Evolutionary conservation across 1,140 invertebrate species (phyloP).

Genomic region (Bombus soroeensis): DNA sequence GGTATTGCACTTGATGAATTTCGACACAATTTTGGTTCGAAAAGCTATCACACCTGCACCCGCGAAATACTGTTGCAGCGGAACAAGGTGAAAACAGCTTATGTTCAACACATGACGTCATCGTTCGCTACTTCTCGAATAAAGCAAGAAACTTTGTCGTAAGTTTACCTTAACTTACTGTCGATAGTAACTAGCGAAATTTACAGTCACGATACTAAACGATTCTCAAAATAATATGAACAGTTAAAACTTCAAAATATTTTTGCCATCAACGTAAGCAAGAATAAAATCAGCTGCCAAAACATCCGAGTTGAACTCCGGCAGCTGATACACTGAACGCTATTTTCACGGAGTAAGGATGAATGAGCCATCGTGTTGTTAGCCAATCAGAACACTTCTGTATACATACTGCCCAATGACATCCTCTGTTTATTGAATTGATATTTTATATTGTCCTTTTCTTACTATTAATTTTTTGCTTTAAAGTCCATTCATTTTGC

Average conservation of each 20-base stretch:
- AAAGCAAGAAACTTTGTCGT: constrained; percentile 49
- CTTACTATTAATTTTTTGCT: neutral
- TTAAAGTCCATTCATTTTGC: neutral
- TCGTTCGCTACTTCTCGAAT: constrained; percentile 59
- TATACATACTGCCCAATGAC: constrained; percentile 33
- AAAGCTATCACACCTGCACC: constrained; percentile 52
- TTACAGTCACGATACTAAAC: neutral
- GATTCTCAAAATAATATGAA: neutral
- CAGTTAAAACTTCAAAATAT: constrained; percentile 23
- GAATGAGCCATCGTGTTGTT: constrained; percentile 22
- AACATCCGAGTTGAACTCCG: constrained; percentile 69
- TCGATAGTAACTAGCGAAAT: neutral
- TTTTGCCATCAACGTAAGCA: constrained; percentile 29
- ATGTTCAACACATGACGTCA: constrained; percentile 75
- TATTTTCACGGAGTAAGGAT: constrained; percentile 58
- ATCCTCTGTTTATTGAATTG: constrained; percentile 25
- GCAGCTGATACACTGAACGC: constrained; percentile 55
- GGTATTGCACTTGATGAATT: neutral
- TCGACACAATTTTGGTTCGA: neutral
- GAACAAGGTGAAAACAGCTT: constrained; percentile 62
- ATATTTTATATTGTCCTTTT: constrained; percentile 44
- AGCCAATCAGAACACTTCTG: constrained; percentile 37
- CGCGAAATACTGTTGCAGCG: constrained; percentile 45
- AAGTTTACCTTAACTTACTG: constrained; percentile 2
- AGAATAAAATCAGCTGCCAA: constrained; percentile 71